phyloP scores from a whole-genome alignment of 2,888 invertebrate species.

The Harpalus rufipes region DNA sequence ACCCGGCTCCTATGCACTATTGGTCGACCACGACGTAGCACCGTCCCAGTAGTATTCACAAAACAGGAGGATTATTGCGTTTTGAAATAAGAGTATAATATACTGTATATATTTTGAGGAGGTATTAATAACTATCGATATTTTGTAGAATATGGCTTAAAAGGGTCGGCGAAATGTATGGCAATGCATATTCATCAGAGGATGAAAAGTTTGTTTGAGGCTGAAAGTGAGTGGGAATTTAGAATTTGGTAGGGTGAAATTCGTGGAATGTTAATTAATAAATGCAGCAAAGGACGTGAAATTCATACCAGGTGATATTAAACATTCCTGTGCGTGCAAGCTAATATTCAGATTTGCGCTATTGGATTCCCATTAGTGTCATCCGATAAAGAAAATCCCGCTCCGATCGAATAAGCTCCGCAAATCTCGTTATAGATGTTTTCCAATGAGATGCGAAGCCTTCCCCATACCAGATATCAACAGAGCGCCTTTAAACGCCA shows the following conservation, averaged over 20 bases:
- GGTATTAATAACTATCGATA: background rate
- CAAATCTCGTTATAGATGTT: slow-evolving; percentile 56
- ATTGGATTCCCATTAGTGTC: slow-evolving; percentile 62
- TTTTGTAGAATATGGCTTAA: slow-evolving; percentile 2
- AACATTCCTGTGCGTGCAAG: slow-evolving; percentile 58
- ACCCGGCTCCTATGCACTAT: too few relatives aligned
- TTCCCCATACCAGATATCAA: background rate
- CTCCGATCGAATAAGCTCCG: slow-evolving; percentile 62
- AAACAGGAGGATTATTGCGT: background rate
- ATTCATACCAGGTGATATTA: slow-evolving; percentile 64
- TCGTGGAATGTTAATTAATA: slow-evolving; percentile 66
- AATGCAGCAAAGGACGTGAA: slow-evolving; percentile 63
- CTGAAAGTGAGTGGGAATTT: slow-evolving; percentile 2
- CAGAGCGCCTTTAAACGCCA: slow-evolving; percentile 16
- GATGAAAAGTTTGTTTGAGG: slow-evolving; percentile 5
- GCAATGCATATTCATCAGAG: background rate
- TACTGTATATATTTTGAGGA: background rate
- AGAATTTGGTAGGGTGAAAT: slow-evolving; percentile 37
- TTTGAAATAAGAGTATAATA: background rate
- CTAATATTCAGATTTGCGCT: slow-evolving; percentile 65
- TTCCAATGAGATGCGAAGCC: slow-evolving; percentile 54
- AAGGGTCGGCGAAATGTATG: background rate
- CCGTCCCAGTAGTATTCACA: background rate
- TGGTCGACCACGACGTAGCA: too few relatives aligned
- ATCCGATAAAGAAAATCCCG: slow-evolving; percentile 64